phyloP scores from a whole-genome alignment of 2,797 vertebrate genomes.

The Vireo griseus region DNA sequence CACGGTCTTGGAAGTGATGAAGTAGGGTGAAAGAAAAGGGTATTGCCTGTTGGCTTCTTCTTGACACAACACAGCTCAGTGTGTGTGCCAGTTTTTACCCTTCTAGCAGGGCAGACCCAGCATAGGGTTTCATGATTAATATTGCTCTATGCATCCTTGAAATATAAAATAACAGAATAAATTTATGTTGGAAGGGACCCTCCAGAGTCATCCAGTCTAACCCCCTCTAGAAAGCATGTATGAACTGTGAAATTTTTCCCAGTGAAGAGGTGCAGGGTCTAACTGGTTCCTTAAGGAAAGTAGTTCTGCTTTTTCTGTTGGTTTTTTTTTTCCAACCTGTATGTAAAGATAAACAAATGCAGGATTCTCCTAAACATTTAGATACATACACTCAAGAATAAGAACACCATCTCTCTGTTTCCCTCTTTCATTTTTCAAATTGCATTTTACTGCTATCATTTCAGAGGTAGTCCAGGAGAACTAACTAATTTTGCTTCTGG shows the following conservation, averaged over 20 bases:
- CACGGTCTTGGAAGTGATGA: not conserved
- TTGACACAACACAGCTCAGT: not conserved
- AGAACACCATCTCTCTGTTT: accelerated
- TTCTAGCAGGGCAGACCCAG: not conserved
- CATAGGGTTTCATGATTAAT: not conserved
- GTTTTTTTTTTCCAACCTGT: not conserved
- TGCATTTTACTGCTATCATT: accelerated
- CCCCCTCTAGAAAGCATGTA: not conserved
- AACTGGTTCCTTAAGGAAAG: not conserved
- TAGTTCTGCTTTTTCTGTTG: not conserved
- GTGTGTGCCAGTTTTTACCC: not conserved
- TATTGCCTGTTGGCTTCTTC: not conserved
- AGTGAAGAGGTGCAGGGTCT: not conserved
- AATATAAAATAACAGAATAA: not conserved
- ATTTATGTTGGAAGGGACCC: not conserved
- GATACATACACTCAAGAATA: not conserved
- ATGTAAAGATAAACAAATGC: not conserved
- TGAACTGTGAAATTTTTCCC: not conserved
- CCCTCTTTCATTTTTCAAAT: not conserved
- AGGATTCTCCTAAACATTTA: not conserved
- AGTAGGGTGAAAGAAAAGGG: not conserved
- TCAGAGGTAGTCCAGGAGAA: not conserved
- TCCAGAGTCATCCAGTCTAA: not conserved
- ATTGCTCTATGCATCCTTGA: not conserved
- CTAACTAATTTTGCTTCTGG: not conserved